Conservation (phyloP, 2,888 invertebrate species). For the Stenodera caucasica region DNA sequence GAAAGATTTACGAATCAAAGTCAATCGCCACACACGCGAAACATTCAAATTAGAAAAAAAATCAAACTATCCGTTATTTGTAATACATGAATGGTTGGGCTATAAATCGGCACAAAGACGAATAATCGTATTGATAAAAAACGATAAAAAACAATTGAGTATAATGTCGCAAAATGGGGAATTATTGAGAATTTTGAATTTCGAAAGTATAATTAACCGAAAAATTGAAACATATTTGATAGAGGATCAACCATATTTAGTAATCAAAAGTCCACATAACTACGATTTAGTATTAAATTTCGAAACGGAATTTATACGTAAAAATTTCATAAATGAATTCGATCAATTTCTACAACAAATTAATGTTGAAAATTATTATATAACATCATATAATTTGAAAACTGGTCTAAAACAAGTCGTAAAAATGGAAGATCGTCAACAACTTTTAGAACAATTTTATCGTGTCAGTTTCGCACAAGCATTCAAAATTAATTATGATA, state of each 20-base stretch:
- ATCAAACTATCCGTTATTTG: slow-evolving; percentile 36
- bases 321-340: slow-evolving; percentile 51
- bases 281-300: slow-evolving; percentile 61
- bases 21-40: slow-evolving; percentile 31
- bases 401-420: slow-evolving; percentile 50
- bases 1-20: slow-evolving; percentile 16
- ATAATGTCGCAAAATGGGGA: slow-evolving; percentile 52
- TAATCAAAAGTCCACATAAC: slow-evolving; percentile 56
- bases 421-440: slow-evolving; percentile 57
- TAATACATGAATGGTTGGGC: slow-evolving; percentile 53
- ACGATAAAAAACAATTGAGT: slow-evolving; percentile 49
- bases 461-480: slow-evolving; percentile 60
- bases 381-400: slow-evolving; percentile 41
- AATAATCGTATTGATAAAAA: slow-evolving; percentile 52
- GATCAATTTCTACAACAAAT: slow-evolving; percentile 49
- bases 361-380: slow-evolving; percentile 38
- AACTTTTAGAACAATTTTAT: slow-evolving; percentile 60
- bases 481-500: slow-evolving; percentile 54
- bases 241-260: slow-evolving; percentile 50
- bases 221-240: slow-evolving; percentile 48
- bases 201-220: slow-evolving; percentile 31
- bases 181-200: slow-evolving; percentile 55
- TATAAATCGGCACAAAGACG: slow-evolving; percentile 46
- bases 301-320: slow-evolving; percentile 52
- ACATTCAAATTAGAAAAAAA: slow-evolving; percentile 35